Evolutionary conservation across 1,140 invertebrate genomes (phyloP).

Genomic region (Drosophila sproati): DNA sequence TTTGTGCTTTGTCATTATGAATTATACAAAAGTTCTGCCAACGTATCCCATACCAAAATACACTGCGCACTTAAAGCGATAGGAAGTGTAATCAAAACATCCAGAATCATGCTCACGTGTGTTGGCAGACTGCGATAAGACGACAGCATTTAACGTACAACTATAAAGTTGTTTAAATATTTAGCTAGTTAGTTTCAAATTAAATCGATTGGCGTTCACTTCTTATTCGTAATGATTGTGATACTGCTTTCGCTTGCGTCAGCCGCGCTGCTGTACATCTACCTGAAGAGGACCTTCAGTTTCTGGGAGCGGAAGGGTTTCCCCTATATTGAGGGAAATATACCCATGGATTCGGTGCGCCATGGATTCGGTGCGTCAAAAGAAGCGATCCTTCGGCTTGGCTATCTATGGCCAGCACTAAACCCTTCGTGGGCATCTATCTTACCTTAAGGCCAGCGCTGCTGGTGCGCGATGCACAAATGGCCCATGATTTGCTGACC

Average conservation of each 20-base stretch:
- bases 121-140: neutral
- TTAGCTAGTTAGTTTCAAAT: constrained; percentile 39
- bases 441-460: constrained; percentile 79
- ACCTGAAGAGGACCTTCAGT: constrained; percentile 62
- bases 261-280: constrained; percentile 54
- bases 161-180: constrained; percentile 38
- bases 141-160: neutral
- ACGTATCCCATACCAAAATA: neutral
- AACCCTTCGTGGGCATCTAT: constrained; percentile 75
- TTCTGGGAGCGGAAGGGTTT: constrained; percentile 78
- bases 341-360: constrained; percentile 66
- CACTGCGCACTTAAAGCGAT: neutral
- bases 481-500: constrained; percentile 84
- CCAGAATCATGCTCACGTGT: neutral
- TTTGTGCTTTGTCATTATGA: constrained; percentile 9
- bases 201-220: constrained; percentile 9
- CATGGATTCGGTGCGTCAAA: constrained; percentile 40
- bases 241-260: constrained; percentile 39
- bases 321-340: constrained; percentile 27
- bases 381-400: constrained; percentile 65
- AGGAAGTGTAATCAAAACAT: neutral
- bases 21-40: neutral
- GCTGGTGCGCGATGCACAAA: constrained; percentile 84
- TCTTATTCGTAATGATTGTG: constrained; percentile 40
- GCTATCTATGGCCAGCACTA: constrained; percentile 55